Percentiles rank a stretch among this genome's conserved stretches.
Conservation (phyloP, 2,113 vertebrate genomes). For the Morone chrysops region DNA sequence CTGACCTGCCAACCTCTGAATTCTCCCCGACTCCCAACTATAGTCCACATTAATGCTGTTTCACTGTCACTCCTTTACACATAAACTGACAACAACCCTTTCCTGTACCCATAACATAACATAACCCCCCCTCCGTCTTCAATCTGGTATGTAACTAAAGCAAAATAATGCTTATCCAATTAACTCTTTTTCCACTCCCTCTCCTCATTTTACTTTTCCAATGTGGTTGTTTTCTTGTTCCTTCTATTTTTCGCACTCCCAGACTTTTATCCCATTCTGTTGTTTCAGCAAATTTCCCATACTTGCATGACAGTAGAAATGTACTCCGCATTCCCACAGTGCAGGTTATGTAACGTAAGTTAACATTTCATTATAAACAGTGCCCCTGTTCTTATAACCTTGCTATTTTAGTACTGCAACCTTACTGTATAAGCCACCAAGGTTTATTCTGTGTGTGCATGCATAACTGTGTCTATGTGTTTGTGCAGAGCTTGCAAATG, state of each 20-base stretch:
- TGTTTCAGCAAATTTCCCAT: conserved; percentile 76
- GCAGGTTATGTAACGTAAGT: conserved; percentile 64
- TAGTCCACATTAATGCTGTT: conserved; percentile 72
- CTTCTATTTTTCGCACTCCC: conserved; percentile 59
- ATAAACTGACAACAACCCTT: conserved; percentile 56
- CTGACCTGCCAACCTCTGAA: conserved; percentile 74
- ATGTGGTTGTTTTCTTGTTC: conserved; percentile 57
- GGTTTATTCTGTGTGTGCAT: conserved; percentile 48
- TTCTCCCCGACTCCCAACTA: conserved; percentile 67
- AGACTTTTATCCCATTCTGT: conserved; percentile 61
- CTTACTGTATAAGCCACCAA: conserved; percentile 27
- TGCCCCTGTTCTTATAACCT: conserved; percentile 54
- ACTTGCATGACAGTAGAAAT: conserved; percentile 66
- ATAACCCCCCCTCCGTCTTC: conserved; percentile 19
- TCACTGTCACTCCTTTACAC: conserved; percentile 57
- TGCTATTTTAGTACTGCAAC: conserved; percentile 51
- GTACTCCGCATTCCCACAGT: conserved; percentile 65
- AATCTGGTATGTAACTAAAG: conserved; percentile 38
- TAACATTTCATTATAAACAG: conserved; percentile 63
- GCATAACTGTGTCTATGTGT: conserved; percentile 37
- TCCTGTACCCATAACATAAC: conserved; percentile 49
- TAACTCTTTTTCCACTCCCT: conserved; percentile 52
- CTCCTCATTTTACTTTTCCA: conserved; percentile 22
- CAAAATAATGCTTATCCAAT: conserved; percentile 48
- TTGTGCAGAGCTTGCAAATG: conserved; percentile 52